These are phyloP conservation scores for Coranthus polyacanthus DNA, from an alignment of 2,797 vertebrate species.

Conservation along the genomic window DNA sequence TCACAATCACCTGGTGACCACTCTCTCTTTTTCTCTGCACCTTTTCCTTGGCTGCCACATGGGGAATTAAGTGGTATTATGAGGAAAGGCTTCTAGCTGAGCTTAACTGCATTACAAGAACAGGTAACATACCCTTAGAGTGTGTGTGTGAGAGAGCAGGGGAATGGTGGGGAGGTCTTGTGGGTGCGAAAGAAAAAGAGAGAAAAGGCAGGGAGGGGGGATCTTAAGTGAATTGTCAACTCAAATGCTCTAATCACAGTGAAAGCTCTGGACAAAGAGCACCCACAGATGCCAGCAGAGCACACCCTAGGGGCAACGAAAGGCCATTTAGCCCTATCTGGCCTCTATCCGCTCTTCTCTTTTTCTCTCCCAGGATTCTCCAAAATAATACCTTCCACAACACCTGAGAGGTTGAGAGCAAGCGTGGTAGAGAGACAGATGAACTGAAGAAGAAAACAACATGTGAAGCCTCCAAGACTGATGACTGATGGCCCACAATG, in stretches of 20 bases:
- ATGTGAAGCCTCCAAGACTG: too few species aligned
- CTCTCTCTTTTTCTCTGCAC: slow-evolving; percentile 30
- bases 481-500: too few species aligned
- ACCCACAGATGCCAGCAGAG: slow-evolving; percentile 78
- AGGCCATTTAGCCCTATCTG: slow-evolving; percentile 74
- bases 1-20: slow-evolving; percentile 19
- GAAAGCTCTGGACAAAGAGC: slow-evolving; percentile 95
- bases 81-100: slow-evolving; percentile 94
- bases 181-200: slow-evolving; percentile 42
- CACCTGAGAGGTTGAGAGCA: slow-evolving; percentile 20
- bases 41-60: slow-evolving; percentile 92
- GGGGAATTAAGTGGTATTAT: slow-evolving; percentile 97
- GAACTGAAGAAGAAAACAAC: not conserved
- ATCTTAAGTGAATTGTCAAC: slow-evolving; percentile 95
- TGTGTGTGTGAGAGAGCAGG: slow-evolving; percentile 49
- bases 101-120: slow-evolving; percentile 97
- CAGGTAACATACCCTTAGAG: slow-evolving; percentile 91
- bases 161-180: slow-evolving; percentile 44
- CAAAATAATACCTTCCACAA: slow-evolving; percentile 90
- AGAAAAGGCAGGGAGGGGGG: slow-evolving; percentile 32
- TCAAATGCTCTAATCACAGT: slow-evolving; percentile 94
- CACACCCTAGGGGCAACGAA: slow-evolving; percentile 86
- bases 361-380: slow-evolving; percentile 72
- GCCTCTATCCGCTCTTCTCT: slow-evolving; percentile 38
- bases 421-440: not conserved